These are phyloP conservation scores for Chloropsis cyanopogon DNA, from an alignment of 2,113 vertebrate genomes.

Conservation along the genomic window DNA sequence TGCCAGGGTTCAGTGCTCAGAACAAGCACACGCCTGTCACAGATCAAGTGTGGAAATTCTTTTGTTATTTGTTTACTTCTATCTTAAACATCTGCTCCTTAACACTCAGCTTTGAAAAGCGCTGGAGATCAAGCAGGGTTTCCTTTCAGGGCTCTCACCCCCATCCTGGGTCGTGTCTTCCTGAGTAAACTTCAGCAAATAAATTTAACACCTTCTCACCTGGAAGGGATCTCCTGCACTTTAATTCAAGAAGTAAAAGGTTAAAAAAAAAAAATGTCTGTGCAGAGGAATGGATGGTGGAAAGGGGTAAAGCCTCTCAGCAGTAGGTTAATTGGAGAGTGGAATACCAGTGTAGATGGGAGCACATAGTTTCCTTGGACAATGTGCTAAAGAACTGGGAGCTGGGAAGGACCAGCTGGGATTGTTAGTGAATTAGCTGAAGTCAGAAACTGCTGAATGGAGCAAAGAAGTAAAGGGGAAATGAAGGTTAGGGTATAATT, in stretches of 20 bases:
- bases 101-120: not conserved
- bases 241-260: slow-evolving; percentile 61
- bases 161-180: not conserved
- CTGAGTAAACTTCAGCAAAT: not conserved
- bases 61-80: slow-evolving; percentile 39
- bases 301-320: slow-evolving; percentile 61
- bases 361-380: slow-evolving; percentile 63
- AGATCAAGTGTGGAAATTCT: not conserved
- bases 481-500: slow-evolving; percentile 86
- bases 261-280: slow-evolving; percentile 46
- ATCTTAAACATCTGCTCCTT: not conserved
- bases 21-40: not conserved
- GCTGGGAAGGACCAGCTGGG: slow-evolving; percentile 78
- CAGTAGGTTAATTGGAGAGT: slow-evolving; percentile 83
- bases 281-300: slow-evolving; percentile 75
- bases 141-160: not conserved
- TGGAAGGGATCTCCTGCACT: slow-evolving; percentile 17
- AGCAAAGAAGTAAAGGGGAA: slow-evolving; percentile 81
- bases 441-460: slow-evolving; percentile 88
- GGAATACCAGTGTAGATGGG: slow-evolving; percentile 63
- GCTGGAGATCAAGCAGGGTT: not conserved
- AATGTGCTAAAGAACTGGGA: slow-evolving; percentile 76
- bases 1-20: not conserved
- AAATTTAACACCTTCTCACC: slow-evolving; percentile 14
- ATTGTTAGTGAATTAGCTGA: slow-evolving; percentile 87